Conservation (phyloP, 1,140 invertebrate genomes). For the Caenorhabditis elegans region WBcel235 BX284606.5:15469001-15469500, state of each 20-base stretch:
- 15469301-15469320: neutral
- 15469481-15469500: slow-evolving; percentile 29
- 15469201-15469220: neutral
- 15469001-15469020: slow-evolving; percentile 63
- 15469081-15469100: slow-evolving; percentile 55
- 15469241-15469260: slow-evolving; percentile 18
- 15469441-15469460: neutral
- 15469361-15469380: neutral
- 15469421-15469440: neutral
- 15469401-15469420: too few relatives aligned
- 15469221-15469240: neutral
- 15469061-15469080: slow-evolving; percentile 65
- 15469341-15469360: neutral
- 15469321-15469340: neutral
- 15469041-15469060: slow-evolving; percentile 64
- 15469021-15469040: slow-evolving; percentile 60
- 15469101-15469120: slow-evolving; percentile 40
- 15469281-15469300: slow-evolving; percentile 8
- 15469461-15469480: slow-evolving; percentile 4
- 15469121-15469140: slow-evolving; percentile 35
- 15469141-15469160: slow-evolving; percentile 36
- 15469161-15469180: slow-evolving; percentile 28
- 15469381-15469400: neutral
- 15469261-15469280: slow-evolving; percentile 10
- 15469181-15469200: slow-evolving; percentile 36